These are phyloP conservation scores for Oncopodura yosiiana DNA, from an alignment of 1,140 invertebrate genomes.

Conservation along the genomic window DNA sequence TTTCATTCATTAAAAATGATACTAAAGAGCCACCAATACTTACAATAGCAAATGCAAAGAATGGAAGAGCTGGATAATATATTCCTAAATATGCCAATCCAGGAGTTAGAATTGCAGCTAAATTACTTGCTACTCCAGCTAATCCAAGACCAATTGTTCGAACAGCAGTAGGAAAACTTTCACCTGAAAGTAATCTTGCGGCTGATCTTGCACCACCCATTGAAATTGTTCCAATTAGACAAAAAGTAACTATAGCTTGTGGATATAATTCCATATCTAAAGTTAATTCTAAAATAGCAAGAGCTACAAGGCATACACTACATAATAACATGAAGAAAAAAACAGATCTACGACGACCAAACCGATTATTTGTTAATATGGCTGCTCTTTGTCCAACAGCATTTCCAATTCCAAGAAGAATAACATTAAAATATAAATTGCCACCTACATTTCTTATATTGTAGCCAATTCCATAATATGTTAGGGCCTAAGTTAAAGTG, in stretches of 20 bases:
- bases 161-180: slow-evolving; percentile 21
- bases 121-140: neutral
- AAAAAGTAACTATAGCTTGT: neutral
- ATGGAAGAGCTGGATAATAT: slow-evolving; percentile 19
- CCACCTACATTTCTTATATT: slow-evolving; percentile 29
- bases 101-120: slow-evolving; percentile 10
- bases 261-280: neutral
- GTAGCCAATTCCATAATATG: slow-evolving; percentile 30
- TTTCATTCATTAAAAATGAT: slow-evolving; percentile 25
- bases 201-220: slow-evolving; percentile 6
- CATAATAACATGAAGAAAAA: slow-evolving; percentile 16
- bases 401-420: slow-evolving; percentile 19
- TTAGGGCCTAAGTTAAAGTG: slow-evolving; percentile 12
- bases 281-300: slow-evolving; percentile 22
- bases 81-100: slow-evolving; percentile 22
- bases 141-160: slow-evolving; percentile 20
- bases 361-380: slow-evolving; percentile 14
- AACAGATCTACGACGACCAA: slow-evolving; percentile 22
- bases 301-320: slow-evolving; percentile 18
- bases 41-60: slow-evolving; percentile 22
- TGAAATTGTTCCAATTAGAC: slow-evolving; percentile 11
- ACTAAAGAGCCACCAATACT: slow-evolving; percentile 19
- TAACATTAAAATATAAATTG: slow-evolving; percentile 23
- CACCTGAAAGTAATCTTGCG: slow-evolving; percentile 14
- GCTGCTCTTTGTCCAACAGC: slow-evolving; percentile 21